Conservation (phyloP, 2,113 vertebrate genomes). For the Seriola rivoliana region DNA sequence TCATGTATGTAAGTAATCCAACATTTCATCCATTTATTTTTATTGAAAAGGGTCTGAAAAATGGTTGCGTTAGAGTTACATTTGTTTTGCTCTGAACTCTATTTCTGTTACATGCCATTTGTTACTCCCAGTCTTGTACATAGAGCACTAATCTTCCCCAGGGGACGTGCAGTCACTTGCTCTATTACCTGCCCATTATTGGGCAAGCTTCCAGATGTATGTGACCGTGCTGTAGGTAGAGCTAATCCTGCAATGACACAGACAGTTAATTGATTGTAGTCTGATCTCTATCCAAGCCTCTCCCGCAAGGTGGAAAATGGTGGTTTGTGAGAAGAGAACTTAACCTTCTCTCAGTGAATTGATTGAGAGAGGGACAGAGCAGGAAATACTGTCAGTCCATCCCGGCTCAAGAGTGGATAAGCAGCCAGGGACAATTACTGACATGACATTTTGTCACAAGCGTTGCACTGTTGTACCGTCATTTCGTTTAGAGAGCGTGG, state of each 20-base stretch:
- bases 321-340: conserved; percentile 55
- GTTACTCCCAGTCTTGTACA: conserved; percentile 50
- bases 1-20: not conserved
- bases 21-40: not conserved
- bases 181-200: conserved; percentile 78
- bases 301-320: conserved; percentile 62
- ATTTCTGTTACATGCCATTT: conserved; percentile 47
- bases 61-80: not conserved
- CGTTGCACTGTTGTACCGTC: conserved; percentile 9
- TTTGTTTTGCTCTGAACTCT: conserved; percentile 31
- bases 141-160: conserved; percentile 69
- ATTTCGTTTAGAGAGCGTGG: conserved; percentile 25
- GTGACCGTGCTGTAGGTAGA: conserved; percentile 68
- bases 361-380: conserved; percentile 49
- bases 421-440: conserved; percentile 42
- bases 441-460: conserved; percentile 62
- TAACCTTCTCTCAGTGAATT: conserved; percentile 71
- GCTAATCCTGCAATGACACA: conserved; percentile 82
- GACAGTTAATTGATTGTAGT: conserved; percentile 82
- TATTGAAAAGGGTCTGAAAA: conserved; percentile 3
- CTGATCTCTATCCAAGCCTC: conserved; percentile 72
- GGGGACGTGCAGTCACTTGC: conserved; percentile 74
- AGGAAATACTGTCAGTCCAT: conserved; percentile 47
- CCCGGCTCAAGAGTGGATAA: conserved; percentile 38
- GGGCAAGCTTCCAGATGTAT: conserved; percentile 70